Conservation (phyloP, 2,113 vertebrate species). For the Raja brachyura region DNA sequence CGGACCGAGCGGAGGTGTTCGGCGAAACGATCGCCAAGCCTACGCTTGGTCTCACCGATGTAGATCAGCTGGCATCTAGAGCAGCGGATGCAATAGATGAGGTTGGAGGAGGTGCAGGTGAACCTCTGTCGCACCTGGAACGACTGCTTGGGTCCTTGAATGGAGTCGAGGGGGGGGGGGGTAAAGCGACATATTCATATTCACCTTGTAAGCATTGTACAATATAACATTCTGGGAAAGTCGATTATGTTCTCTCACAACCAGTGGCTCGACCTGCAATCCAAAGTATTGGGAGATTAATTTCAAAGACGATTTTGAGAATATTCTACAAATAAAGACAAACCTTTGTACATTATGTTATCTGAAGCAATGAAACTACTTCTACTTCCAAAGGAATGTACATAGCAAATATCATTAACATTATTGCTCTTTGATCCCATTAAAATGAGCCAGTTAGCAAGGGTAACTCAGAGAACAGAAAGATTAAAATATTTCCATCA, state of each 20-base stretch:
- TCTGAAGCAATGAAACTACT: background rate
- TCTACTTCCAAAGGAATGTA: background rate
- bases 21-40: too few species aligned
- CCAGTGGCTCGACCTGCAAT: background rate
- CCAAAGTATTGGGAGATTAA: background rate
- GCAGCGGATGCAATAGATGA: too few species aligned
- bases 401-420: background rate
- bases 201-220: slow-evolving; percentile 39
- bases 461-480: background rate
- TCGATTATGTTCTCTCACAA: background rate
- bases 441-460: background rate
- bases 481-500: background rate
- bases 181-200: too few species aligned
- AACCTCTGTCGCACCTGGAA: too few species aligned
- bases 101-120: too few species aligned
- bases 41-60: too few species aligned
- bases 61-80: too few species aligned
- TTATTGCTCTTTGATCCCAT: background rate
- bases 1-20: too few species aligned
- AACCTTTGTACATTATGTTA: background rate
- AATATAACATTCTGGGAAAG: slow-evolving; percentile 16
- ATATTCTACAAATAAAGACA: background rate
- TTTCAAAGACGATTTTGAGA: background rate
- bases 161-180: too few species aligned
- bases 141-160: too few species aligned